Evolutionary conservation across 2,797 vertebrate genomes (phyloP), one percentile per base, ranked within the genome.

Genomic region (Fistularia tabacaria): DNA sequence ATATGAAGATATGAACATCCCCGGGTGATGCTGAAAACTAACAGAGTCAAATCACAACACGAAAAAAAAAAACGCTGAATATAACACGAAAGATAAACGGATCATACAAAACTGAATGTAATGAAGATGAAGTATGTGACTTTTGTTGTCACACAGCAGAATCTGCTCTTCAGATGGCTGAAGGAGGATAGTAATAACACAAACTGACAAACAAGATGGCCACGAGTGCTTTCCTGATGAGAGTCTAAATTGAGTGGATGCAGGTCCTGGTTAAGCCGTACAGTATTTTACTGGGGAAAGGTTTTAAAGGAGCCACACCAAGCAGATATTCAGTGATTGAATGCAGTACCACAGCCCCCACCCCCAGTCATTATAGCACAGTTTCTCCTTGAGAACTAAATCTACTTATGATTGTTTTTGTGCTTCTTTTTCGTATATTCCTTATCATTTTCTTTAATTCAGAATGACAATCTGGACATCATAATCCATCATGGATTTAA

Each of bases 401-500:
- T 91, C 85, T 86, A 89, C 87, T 91, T 89, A 88, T 42, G 75
- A 72, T 66, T 76, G 62, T 76, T 82, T 80, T 80, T 77, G 65
- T 48, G 73, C 81, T 77, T 76, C 69, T 83, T 85, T 82, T 80
- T 78, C 68, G 61, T 78, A 66, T 60, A 80, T 89, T 89, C 64
- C 86, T 88, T 89, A 82, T 78, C 57, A 70, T 88, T 87, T 87
- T 88, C 85, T 89, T 90, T 86, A 60, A 88, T 87, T 84, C 80
- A 71, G 74, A 84, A 75, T 4, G 85, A 88, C 89, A 90, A 86
- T 87, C 82, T 81, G 77, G 82, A 89, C 86, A 57, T 63, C 59
- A 71, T 89, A 88, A 91, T 89, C 89, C 88, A 89, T 89, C 85
- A 86, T 61, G 68, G 81, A 81, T 85, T 87, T 81, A 85, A 78